Percentiles rank a stretch among this genome's conserved stretches.
Evolutionary conservation across 2,888 invertebrate species (phyloP).

Genomic region (Melipona bicolor): DNA sequence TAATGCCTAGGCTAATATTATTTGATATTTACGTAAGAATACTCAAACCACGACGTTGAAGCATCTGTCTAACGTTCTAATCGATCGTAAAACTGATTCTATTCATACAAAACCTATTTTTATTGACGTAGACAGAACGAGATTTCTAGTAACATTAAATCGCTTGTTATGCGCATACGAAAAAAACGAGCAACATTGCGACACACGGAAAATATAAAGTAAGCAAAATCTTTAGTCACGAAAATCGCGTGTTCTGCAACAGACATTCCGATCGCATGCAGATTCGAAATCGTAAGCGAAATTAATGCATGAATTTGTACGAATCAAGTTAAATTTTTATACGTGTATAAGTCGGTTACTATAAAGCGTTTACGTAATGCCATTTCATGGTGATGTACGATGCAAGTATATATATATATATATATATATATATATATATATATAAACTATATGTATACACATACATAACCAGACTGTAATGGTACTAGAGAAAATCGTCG

Average conservation of each 20-base stretch:
- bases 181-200: background rate
- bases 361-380: slow-evolving; percentile 24
- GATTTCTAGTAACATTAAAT: background rate
- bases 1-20: slow-evolving; percentile 34
- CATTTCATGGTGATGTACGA: background rate
- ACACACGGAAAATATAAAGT: slow-evolving; percentile 1
- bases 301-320: background rate
- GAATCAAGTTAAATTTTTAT: background rate
- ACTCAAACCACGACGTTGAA: slow-evolving; percentile 16
- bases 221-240: slow-evolving; percentile 20
- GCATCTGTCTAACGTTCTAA: slow-evolving; percentile 31
- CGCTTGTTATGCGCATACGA: background rate
- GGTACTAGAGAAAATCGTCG: background rate
- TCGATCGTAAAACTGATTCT: slow-evolving; percentile 49
- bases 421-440: background rate
- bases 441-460: background rate
- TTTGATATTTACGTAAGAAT: slow-evolving; percentile 52
- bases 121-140: background rate
- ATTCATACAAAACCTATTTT: slow-evolving; percentile 36
- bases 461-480: background rate
- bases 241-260: background rate
- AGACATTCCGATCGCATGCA: slow-evolving; percentile 21
- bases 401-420: background rate
- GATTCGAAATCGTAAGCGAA: slow-evolving; percentile 24
- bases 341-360: background rate